Base-by-base conservation (phyloP, 1,140 invertebrate species). In the Neomicropteryx cornuta region DNA sequence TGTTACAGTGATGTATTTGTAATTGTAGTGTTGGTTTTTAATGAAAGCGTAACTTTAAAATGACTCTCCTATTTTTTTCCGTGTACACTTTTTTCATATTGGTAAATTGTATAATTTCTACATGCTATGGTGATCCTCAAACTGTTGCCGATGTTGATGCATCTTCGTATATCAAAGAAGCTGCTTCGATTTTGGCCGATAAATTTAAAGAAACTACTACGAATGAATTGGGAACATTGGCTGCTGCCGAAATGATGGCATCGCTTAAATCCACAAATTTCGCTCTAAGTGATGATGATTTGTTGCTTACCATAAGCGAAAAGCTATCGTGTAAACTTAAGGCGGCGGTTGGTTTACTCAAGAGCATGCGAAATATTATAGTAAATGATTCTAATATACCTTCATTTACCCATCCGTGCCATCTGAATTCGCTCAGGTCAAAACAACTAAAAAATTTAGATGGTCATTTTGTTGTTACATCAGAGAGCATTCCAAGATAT, bases 381-480 rank as follows among this genome's bases (percentile, higher is more conserved):
- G 53, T 44, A 30, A 45, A 51, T 16, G 22, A 6, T 29, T 57
- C 48, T 21, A 52, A 46, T 27, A 59, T 56, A 51, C 55, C 56
- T 43, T 66, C 64, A 46, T 67, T 58, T 38, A 65, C 60, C 4
- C 59, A 61, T 45, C 66, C 64, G n/a, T 68, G 64, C 33, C 64
- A 62, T 17, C 60, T 64, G 36, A 64, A 60, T 38, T 64, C 64
- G 40, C 53, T 60, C 41, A 66, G 63, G 49, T 55, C 60, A 35
- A 55, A 61, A 19, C 58, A 62, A 42, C 56, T 62, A 22, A 64
- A 54, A 45, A 62, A 53, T 47, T 46, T 51, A 6, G 55, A 58
- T 50, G 39, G 55, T n/a, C 58, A 60, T 35, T 49, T 54, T 28
- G 51, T 51, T 32, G 42, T 56, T 21, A 47, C 52, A 6, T 39